phyloP scores from a whole-genome alignment of 2,888 invertebrate species.

The Mythimna pallens region DNA sequence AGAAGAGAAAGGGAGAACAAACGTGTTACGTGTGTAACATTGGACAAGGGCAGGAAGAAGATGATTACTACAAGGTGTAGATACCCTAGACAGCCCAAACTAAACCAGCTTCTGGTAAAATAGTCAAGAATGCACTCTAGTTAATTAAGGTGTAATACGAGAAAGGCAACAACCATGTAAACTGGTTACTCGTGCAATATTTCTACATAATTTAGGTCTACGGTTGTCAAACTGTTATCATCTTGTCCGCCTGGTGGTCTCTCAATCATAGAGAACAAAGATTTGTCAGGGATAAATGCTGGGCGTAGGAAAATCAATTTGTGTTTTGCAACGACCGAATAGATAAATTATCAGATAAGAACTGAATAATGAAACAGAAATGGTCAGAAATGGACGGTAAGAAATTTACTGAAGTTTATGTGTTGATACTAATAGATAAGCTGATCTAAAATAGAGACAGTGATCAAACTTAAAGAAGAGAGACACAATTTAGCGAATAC shows the following conservation, averaged over 20 bases:
- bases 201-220: slow-evolving; percentile 41
- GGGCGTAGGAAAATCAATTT: not conserved
- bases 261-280: not conserved
- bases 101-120: not conserved
- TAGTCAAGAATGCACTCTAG: not conserved
- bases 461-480: not conserved
- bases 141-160: slow-evolving; percentile 10
- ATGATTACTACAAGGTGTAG: no score
- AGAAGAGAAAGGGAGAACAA: no score
- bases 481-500: no score
- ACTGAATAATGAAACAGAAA: not conserved
- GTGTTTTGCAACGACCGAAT: not conserved
- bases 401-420: not conserved
- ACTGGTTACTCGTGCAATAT: slow-evolving; percentile 54
- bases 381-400: not conserved
- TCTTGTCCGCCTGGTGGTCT: slow-evolving; percentile 6
- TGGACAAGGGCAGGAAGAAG: no score
- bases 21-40: no score
- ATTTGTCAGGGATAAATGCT: not conserved
- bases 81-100: not conserved
- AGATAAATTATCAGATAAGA: not conserved
- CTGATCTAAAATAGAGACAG: not conserved
- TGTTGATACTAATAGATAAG: not conserved
- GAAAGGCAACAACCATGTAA: slow-evolving; percentile 44
- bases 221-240: slow-evolving; percentile 28